Conservation (phyloP, 2,113 vertebrate genomes). For the Corythornis vintsioides region DNA sequence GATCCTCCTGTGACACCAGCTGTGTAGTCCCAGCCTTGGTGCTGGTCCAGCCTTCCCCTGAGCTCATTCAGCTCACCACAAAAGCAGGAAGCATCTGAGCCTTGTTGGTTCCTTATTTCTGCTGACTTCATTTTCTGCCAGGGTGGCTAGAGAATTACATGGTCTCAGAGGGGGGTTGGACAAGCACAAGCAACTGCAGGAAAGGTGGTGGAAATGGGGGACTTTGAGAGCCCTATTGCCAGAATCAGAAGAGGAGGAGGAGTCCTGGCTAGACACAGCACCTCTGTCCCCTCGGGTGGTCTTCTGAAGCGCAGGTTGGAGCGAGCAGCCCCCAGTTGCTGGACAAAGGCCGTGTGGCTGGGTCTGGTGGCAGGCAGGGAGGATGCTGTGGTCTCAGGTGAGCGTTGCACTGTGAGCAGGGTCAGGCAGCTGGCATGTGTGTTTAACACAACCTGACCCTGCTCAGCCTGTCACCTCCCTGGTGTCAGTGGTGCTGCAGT, state of each 20-base stretch:
- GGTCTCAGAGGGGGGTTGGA: neutral
- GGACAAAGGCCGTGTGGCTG: neutral
- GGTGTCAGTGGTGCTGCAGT: fast-evolving
- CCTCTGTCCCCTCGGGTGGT: neutral
- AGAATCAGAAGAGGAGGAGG: neutral
- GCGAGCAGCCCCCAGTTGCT: neutral
- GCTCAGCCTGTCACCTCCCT: neutral
- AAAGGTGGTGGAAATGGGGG: neutral
- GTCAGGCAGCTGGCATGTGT: neutral
- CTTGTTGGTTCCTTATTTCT: neutral
- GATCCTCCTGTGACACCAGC: neutral
- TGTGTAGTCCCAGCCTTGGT: neutral
- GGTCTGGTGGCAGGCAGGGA: fast-evolving
- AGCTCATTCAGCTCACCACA: neutral
- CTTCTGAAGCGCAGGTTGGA: neutral
- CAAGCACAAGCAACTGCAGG: neutral
- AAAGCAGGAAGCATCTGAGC: neutral
- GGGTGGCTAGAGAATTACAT: neutral
- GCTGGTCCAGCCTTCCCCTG: neutral
- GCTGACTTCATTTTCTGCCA: neutral
- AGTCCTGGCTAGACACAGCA: neutral
- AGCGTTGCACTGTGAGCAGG: fast-evolving
- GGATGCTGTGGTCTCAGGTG: neutral
- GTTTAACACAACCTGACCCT: neutral
- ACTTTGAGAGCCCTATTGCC: neutral